phyloP scores from a whole-genome alignment of 2,797 vertebrate genomes.

The Oreochromis mossambicus region DNA sequence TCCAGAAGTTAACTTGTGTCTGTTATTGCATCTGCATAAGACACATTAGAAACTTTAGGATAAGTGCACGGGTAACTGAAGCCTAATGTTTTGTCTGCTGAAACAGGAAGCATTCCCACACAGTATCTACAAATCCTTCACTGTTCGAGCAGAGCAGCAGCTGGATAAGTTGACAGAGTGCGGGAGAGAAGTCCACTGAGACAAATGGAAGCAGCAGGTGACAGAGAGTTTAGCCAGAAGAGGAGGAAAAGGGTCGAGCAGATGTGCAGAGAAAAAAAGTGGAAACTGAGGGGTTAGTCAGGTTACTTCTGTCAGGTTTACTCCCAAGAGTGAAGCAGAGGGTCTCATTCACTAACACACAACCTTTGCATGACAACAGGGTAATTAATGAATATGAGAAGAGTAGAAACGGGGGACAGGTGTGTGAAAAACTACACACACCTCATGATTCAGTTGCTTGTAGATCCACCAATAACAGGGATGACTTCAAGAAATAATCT shows the following conservation, averaged over 20 bases:
- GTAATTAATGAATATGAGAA: neutral
- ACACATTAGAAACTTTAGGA: neutral
- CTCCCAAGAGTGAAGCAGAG: neutral
- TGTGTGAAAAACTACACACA: neutral
- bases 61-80: neutral
- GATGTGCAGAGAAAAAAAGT: conserved; percentile 19
- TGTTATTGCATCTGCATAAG: neutral
- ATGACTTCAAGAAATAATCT: neutral
- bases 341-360: rapidly evolving
- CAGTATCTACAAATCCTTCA: neutral
- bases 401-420: neutral
- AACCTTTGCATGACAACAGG: neutral
- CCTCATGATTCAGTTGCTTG: neutral
- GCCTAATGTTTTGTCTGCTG: neutral
- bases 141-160: neutral
- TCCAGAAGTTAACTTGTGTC: rapidly evolving
- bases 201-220: conserved; percentile 52
- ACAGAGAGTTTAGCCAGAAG: neutral
- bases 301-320: neutral
- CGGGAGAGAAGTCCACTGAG: conserved; percentile 15
- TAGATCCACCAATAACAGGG: neutral
- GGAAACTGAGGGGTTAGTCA: neutral
- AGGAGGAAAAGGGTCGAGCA: conserved; percentile 38
- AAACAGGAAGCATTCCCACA: neutral
- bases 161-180: neutral